A percentile compares a stretch with the other conserved stretches of the same genome.
Evolutionary conservation across 2,888 invertebrate genomes (phyloP).

Genomic region (Barypeithes pellucidus): DNA sequence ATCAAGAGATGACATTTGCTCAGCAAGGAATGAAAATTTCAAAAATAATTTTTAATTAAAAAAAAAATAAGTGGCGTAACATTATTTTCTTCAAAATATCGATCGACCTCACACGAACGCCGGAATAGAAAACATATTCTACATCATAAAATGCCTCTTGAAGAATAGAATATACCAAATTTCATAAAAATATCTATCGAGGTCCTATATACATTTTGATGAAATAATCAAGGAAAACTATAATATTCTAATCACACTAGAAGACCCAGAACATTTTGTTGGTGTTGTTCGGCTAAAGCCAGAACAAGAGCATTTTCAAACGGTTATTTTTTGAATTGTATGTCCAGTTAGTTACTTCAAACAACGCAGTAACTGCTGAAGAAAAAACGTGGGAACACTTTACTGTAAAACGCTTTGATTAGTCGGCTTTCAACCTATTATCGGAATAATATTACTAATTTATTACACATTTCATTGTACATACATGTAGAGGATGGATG

Average conservation of each 20-base stretch:
- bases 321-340: slow-evolving; percentile 29
- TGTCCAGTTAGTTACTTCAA: slow-evolving; percentile 41
- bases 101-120: too few species aligned
- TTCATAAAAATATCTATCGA: too few species aligned
- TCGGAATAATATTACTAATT: slow-evolving; percentile 41
- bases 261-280: neutral
- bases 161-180: too few species aligned
- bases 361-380: slow-evolving; percentile 39
- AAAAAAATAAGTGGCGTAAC: too few species aligned
- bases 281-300: slow-evolving; percentile 26
- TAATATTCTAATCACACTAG: too few species aligned
- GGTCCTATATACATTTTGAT: neutral
- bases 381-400: slow-evolving; percentile 50
- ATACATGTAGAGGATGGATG: neutral
- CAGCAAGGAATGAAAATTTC: too few species aligned
- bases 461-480: slow-evolving; percentile 24
- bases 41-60: too few species aligned
- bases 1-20: too few species aligned
- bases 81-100: too few species aligned
- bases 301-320: slow-evolving; percentile 36
- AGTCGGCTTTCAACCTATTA: slow-evolving; percentile 50
- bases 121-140: too few species aligned
- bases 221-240: too few species aligned
- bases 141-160: too few species aligned
- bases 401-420: slow-evolving; percentile 46